phyloP scores from a whole-genome alignment of 1,140 invertebrate genomes.

The Papilio helenus region DNA sequence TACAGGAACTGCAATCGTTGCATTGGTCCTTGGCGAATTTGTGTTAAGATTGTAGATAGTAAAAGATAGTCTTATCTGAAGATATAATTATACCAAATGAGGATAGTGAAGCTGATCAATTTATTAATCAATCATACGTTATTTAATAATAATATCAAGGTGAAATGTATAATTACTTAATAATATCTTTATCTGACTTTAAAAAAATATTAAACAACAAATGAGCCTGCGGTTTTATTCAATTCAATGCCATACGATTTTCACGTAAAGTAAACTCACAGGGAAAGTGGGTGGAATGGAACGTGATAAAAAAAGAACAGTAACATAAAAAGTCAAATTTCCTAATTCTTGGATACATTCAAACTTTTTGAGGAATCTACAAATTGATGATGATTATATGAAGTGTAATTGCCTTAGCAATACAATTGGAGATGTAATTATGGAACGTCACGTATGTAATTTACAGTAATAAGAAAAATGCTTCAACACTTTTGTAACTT shows the following conservation, averaged over 20 bases:
- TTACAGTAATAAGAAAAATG: background rate
- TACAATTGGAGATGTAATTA: no score
- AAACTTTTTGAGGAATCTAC: background rate
- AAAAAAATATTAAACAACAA: background rate
- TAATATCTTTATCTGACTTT: background rate
- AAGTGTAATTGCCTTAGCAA: slow-evolving; percentile 3
- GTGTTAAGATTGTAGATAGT: background rate
- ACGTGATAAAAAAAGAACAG: background rate
- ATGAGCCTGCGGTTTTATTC: no score
- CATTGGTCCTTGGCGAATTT: slow-evolving; percentile 14
- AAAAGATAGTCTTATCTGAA: background rate
- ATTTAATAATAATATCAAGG: background rate
- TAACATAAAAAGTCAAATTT: no score
- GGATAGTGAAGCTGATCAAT: background rate
- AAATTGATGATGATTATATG: background rate
- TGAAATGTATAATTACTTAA: background rate
- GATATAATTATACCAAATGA: background rate
- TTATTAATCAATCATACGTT: background rate
- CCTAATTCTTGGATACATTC: no score
- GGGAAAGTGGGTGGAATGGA: background rate
- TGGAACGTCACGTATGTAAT: background rate
- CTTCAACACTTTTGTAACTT: background rate
- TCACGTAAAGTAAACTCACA: background rate
- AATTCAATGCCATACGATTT: background rate
- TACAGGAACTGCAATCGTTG: background rate